Evolutionary conservation across 2,888 invertebrate genomes (phyloP).

Genomic region (Patella caerulea): DNA sequence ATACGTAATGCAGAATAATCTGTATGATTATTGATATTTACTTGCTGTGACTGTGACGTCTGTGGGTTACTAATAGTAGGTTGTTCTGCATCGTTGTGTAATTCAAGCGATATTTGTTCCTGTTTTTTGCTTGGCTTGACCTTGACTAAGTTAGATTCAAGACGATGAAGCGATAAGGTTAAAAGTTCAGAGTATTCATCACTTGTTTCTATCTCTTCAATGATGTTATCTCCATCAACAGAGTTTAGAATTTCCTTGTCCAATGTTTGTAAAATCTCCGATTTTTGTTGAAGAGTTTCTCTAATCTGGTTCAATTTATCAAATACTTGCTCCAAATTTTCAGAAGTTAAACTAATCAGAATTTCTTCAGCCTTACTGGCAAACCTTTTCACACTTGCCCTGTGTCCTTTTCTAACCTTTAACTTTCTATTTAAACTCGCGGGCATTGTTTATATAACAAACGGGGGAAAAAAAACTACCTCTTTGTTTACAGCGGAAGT

Average conservation of each 20-base stretch:
- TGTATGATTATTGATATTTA: too few relatives aligned
- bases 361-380: not conserved
- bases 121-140: not conserved
- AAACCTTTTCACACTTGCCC: not conserved
- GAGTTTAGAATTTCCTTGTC: not conserved
- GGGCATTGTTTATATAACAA: not conserved
- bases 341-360: not conserved
- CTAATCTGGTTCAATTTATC: not conserved
- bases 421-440: not conserved
- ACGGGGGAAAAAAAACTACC: too few relatives aligned
- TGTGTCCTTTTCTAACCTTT: not conserved
- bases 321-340: conserved; percentile 1
- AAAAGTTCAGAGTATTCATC: conserved; percentile 4
- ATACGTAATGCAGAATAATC: not conserved
- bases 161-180: not conserved
- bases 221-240: not conserved
- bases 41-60: too few relatives aligned
- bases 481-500: too few relatives aligned
- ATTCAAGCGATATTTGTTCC: too few relatives aligned
- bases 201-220: conserved; percentile 1
- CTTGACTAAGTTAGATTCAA: not conserved
- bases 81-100: too few relatives aligned
- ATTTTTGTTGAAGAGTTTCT: not conserved
- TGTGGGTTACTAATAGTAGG: too few relatives aligned
- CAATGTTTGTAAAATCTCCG: not conserved